Conservation (phyloP, 2,797 vertebrate species). For the Scleropages formosus region DNA sequence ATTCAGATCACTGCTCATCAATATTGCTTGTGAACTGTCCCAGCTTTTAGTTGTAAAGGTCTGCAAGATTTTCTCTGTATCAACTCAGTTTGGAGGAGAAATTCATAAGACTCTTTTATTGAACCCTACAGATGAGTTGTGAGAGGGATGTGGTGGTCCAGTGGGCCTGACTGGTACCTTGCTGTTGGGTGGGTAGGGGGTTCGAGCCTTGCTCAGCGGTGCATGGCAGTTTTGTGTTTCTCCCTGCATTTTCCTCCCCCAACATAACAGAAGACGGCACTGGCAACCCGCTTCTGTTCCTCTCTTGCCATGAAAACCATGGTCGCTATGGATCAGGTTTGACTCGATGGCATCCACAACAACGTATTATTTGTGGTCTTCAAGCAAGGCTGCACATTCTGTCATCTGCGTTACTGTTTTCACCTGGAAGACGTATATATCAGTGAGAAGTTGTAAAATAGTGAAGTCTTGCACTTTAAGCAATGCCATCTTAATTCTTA, state of each 20-base stretch:
- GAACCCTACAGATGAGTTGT: too few relatives aligned
- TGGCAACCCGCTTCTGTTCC: too few relatives aligned
- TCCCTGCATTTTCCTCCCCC: too few relatives aligned
- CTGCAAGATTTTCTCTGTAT: not conserved
- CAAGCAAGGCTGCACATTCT: not conserved
- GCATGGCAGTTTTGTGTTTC: too few relatives aligned
- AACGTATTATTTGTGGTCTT: not conserved
- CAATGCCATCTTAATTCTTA: not conserved
- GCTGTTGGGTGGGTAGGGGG: too few relatives aligned
- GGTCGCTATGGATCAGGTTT: too few relatives aligned
- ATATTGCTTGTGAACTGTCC: not conserved
- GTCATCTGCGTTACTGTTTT: not conserved
- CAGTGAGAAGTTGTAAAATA: not conserved
- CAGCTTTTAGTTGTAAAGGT: not conserved
- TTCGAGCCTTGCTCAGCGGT: too few relatives aligned
- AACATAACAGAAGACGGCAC: too few relatives aligned
- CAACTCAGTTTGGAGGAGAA: not conserved
- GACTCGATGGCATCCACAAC: too few relatives aligned
- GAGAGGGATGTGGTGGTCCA: too few relatives aligned
- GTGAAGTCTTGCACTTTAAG: not conserved
- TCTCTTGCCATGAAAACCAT: too few relatives aligned
- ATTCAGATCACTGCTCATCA: not conserved
- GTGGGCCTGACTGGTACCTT: too few relatives aligned
- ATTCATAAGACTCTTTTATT: not conserved
- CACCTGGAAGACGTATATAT: not conserved